Evolutionary conservation across 2,113 vertebrate species (phyloP).

Genomic region (Motacilla alba): DNA sequence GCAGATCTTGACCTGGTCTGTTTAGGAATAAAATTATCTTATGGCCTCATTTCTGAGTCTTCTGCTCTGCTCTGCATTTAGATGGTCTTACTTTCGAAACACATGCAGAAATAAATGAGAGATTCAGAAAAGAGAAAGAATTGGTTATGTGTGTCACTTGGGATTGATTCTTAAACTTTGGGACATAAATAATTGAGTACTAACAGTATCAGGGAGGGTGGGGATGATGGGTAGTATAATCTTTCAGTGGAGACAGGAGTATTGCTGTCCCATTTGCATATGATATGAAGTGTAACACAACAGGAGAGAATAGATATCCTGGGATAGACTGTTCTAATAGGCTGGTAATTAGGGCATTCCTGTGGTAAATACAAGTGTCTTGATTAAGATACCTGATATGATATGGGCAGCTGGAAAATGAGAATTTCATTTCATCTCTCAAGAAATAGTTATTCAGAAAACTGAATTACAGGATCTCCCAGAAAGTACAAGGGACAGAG

Average conservation of each 20-base stretch:
- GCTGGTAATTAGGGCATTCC: background rate
- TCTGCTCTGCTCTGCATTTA: background rate
- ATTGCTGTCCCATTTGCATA: background rate
- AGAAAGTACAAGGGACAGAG: background rate
- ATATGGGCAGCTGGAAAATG: background rate
- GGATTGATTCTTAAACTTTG: background rate
- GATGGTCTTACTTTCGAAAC: background rate
- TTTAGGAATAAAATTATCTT: background rate
- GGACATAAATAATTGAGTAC: background rate
- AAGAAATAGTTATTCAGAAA: background rate
- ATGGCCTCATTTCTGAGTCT: background rate
- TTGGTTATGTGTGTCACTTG: background rate
- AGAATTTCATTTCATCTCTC: background rate
- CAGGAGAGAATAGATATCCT: background rate
- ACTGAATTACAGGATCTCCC: background rate
- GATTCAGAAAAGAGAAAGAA: background rate
- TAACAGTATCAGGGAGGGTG: background rate
- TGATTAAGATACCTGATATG: background rate
- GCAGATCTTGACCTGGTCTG: background rate
- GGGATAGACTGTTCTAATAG: background rate
- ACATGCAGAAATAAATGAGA: background rate
- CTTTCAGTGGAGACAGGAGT: background rate
- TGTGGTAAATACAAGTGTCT: background rate
- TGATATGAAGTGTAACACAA: background rate
- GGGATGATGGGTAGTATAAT: background rate